Evolutionary conservation across 2,888 invertebrate species (phyloP).

Genomic region (Caenorhabditis wallacei): DNA sequence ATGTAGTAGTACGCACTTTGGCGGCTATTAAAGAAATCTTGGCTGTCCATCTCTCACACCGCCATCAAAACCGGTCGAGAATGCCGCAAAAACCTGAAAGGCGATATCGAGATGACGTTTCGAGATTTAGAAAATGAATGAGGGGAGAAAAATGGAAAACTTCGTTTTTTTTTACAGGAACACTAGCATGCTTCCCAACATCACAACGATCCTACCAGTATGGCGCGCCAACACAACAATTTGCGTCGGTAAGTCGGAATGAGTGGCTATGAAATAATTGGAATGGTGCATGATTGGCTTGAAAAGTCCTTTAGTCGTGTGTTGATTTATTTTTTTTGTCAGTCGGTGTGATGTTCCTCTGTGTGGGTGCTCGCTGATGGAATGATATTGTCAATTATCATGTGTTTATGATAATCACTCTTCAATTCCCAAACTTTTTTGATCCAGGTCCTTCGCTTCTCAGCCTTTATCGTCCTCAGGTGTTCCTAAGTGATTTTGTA

Average conservation of each 20-base stretch:
- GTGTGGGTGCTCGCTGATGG: conserved; percentile 49
- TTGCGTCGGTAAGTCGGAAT: conserved; percentile 62
- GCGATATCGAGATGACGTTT: conserved; percentile 24
- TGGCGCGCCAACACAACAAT: conserved; percentile 73
- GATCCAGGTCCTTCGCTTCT: conserved; percentile 28
- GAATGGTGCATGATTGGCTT: conserved; percentile 53
- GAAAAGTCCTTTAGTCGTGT: conserved; percentile 13
- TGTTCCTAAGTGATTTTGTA: not conserved
- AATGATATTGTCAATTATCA: conserved; percentile 1
- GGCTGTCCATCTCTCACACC: conserved; percentile 24
- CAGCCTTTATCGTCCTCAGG: conserved; percentile 20
- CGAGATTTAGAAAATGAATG: conserved; percentile 28
- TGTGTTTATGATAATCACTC: not conserved
- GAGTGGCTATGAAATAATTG: conserved; percentile 6
- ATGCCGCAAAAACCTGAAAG: conserved; percentile 39
- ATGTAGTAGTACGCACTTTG: conserved; percentile 53
- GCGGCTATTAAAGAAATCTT: conserved; percentile 48
- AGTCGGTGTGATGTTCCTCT: conserved; percentile 36
- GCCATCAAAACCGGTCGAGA: conserved; percentile 33
- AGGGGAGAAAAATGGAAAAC: not conserved
- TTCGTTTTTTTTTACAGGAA: conserved; percentile 49
- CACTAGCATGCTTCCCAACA: conserved; percentile 69
- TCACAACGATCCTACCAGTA: conserved; percentile 69
- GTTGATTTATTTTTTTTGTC: not conserved
- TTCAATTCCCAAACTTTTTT: not conserved